phyloP scores from a whole-genome alignment of 2,888 invertebrate genomes.

The Mayetiola destructor region DNA sequence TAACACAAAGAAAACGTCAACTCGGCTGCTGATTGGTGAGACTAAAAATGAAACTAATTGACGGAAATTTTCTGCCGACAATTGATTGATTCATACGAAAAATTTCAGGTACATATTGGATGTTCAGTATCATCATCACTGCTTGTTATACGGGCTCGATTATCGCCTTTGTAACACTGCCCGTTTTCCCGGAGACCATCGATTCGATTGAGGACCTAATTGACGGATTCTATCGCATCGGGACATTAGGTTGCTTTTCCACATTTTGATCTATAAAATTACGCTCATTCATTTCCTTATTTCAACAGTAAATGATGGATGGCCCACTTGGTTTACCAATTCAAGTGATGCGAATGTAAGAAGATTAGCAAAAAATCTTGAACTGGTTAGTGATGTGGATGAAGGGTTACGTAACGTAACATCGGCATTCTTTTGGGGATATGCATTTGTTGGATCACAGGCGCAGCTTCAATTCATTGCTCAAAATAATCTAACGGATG shows the following conservation, averaged over 20 bases:
- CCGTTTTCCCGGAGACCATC: conserved; percentile 57
- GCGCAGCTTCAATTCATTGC: conserved; percentile 58
- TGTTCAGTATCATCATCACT: conserved; percentile 73
- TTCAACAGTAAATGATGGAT: conserved; percentile 49
- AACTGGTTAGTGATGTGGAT: conserved; percentile 49
- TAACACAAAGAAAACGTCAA: conserved; percentile 51
- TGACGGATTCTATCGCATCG: conserved; percentile 51
- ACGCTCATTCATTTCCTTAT: neutral
- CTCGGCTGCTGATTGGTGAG: conserved; percentile 55
- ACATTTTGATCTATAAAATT: neutral
- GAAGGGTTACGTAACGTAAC: conserved; percentile 60
- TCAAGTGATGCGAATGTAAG: conserved; percentile 48
- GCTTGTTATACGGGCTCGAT: conserved; percentile 74
- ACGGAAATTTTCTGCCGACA: no score
- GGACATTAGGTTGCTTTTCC: conserved; percentile 45
- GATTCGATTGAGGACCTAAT: conserved; percentile 53
- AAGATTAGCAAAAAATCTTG: conserved; percentile 49
- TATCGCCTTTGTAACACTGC: conserved; percentile 68
- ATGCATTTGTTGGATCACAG: conserved; percentile 59
- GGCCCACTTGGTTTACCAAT: conserved; percentile 59
- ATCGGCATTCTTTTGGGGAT: conserved; percentile 60
- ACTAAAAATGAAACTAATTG: neutral
- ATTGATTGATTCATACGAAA: conserved; percentile 8
- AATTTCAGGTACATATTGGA: conserved; percentile 56
- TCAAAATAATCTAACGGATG: conserved; percentile 50